phyloP scores from a whole-genome alignment of 2,888 invertebrate species.

The Pseudococcus viburni region DNA sequence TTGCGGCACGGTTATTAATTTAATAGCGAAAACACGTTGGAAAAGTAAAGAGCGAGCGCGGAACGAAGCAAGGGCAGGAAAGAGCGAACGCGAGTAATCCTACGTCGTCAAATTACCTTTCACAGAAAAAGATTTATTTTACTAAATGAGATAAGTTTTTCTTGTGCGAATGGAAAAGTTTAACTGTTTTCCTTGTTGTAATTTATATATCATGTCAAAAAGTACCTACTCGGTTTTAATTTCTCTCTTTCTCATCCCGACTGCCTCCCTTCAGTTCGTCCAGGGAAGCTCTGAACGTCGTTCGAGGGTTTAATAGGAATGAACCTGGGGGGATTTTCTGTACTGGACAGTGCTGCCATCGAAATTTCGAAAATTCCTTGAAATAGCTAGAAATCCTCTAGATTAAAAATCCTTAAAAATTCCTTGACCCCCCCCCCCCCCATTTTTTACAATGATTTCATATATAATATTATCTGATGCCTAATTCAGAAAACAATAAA shows the following conservation, averaged over 20 bases:
- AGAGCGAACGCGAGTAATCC: slow-evolving; percentile 39
- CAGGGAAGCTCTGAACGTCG: background rate
- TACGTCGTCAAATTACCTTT: slow-evolving; percentile 53
- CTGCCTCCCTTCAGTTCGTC: too few relatives aligned
- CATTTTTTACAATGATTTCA: too few relatives aligned
- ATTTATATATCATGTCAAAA: slow-evolving; percentile 51
- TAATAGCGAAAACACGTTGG: slow-evolving; percentile 27
- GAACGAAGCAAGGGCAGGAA: background rate
- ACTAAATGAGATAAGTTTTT: slow-evolving; percentile 52
- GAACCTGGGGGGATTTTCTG: too few relatives aligned
- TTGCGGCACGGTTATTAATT: slow-evolving; percentile 35
- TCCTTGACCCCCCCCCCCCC: too few relatives aligned
- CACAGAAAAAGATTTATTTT: slow-evolving; percentile 46
- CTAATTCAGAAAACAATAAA: too few relatives aligned
- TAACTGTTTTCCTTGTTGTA: slow-evolving; percentile 47
- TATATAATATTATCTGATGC: too few relatives aligned
- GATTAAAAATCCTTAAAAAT: too few relatives aligned
- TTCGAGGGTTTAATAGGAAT: background rate
- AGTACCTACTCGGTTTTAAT: slow-evolving; percentile 48
- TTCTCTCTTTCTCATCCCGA: background rate
- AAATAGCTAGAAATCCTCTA: too few relatives aligned
- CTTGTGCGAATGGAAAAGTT: slow-evolving; percentile 49
- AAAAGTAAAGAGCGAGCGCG: background rate
- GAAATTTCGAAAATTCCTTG: too few relatives aligned
- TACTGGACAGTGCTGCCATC: too few relatives aligned